Conservation (phyloP, 2,888 invertebrate genomes). For the Linnaemya tessellans region DNA sequence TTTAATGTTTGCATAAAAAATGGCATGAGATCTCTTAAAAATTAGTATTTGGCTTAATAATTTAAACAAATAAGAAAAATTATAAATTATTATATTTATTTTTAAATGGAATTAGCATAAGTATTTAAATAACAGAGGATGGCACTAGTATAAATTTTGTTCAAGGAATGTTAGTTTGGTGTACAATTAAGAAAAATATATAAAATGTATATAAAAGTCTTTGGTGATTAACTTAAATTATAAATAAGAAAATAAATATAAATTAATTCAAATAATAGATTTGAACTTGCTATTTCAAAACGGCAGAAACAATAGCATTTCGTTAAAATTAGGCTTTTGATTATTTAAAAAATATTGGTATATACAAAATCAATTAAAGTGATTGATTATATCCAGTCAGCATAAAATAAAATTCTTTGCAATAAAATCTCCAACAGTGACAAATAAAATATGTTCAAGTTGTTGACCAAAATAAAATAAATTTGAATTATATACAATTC, state of each 20-base stretch:
- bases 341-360: background rate
- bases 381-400: background rate
- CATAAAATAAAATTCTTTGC: background rate
- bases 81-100: conserved; percentile 28
- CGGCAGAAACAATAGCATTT: background rate
- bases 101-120: conserved; percentile 44
- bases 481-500: too few species aligned
- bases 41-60: conserved; percentile 68
- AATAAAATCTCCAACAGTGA: background rate
- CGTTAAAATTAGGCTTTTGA: background rate
- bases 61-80: conserved; percentile 30
- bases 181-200: conserved; percentile 24
- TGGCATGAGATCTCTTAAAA: conserved; percentile 69
- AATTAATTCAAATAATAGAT: background rate
- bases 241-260: conserved; percentile 15
- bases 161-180: conserved; percentile 68
- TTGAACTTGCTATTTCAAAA: background rate
- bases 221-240: conserved; percentile 44
- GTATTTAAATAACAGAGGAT: conserved; percentile 55
- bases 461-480: background rate
- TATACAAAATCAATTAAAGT: background rate
- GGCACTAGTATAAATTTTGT: conserved; percentile 63
- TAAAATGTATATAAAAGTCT: conserved; percentile 24
- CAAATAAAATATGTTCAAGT: background rate
- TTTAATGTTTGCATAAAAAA: conserved; percentile 31